Conservation (phyloP, 2,888 invertebrate genomes). For the Lithophane semibrunnea region DNA sequence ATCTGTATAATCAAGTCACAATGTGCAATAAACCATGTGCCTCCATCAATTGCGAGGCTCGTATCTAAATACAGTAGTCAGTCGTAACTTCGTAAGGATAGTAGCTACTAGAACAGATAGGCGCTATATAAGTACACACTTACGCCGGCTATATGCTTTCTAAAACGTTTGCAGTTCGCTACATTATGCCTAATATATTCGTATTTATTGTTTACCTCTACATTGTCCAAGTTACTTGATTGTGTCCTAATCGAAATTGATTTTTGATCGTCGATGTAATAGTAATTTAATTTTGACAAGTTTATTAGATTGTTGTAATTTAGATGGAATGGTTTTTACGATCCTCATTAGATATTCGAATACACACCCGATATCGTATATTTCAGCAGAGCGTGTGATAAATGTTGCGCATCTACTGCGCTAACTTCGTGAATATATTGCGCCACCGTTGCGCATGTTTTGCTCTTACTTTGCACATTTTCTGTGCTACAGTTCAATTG, state of each 20-base stretch:
- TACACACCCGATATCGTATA: not conserved
- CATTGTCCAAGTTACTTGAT: slow-evolving; percentile 52
- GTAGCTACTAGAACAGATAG: slow-evolving; percentile 30
- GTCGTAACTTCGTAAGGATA: slow-evolving; percentile 56
- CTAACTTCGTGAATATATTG: not conserved
- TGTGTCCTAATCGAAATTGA: not conserved
- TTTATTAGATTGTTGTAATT: slow-evolving; percentile 8
- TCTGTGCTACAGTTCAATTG: slow-evolving; percentile 30
- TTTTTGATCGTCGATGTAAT: slow-evolving; percentile 19
- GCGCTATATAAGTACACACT: slow-evolving; percentile 32
- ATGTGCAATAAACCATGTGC: slow-evolving; percentile 14
- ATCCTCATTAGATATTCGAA: not conserved
- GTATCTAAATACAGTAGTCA: slow-evolving; percentile 59
- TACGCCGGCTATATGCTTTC: slow-evolving; percentile 32
- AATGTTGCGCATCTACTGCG: not conserved
- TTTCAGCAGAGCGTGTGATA: not conserved
- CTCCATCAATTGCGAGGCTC: slow-evolving; percentile 63
- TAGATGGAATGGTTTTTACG: slow-evolving; percentile 16
- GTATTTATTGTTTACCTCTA: slow-evolving; percentile 57
- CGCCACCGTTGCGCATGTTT: not conserved
- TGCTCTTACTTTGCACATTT: not conserved
- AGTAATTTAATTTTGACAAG: not conserved
- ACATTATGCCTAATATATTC: slow-evolving; percentile 48
- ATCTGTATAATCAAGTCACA: slow-evolving; percentile 5
- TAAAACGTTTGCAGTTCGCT: slow-evolving; percentile 48